These are phyloP conservation scores for Abscondita cerata DNA, from an alignment of 2,888 invertebrate species.

Conservation along the genomic window DNA sequence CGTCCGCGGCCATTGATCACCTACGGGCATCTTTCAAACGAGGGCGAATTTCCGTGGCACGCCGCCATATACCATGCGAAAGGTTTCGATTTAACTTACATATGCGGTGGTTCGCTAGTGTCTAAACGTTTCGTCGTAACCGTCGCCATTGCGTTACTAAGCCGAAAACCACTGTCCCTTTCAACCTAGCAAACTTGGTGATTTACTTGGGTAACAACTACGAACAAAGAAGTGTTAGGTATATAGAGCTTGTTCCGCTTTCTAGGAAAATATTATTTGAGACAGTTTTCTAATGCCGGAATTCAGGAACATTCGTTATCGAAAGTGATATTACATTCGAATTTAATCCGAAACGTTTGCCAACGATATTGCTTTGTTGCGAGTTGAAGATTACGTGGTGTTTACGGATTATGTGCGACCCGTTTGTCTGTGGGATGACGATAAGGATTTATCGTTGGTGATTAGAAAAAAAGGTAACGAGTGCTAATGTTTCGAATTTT, in stretches of 20 bases:
- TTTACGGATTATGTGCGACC: conserved; percentile 54
- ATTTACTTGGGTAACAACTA: not conserved
- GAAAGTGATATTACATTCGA: conserved; percentile 49
- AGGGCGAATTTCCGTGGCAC: conserved; percentile 75
- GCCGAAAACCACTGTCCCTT: not conserved
- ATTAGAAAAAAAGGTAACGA: conserved; percentile 46
- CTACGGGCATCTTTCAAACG: conserved; percentile 64
- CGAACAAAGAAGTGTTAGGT: no score
- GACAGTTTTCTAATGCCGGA: conserved; percentile 53
- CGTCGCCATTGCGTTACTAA: conserved; percentile 54
- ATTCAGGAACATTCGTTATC: conserved; percentile 53
- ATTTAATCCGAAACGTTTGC: conserved; percentile 48
- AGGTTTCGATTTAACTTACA: conserved; percentile 52
- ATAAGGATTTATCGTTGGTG: conserved; percentile 41
- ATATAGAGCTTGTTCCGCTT: no score
- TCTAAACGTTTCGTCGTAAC: conserved; percentile 49
- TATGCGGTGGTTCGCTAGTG: conserved; percentile 54
- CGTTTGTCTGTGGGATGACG: conserved; percentile 52
- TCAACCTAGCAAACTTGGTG: not conserved
- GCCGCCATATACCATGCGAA: conserved; percentile 67
- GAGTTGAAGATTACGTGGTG: conserved; percentile 45
- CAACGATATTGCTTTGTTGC: conserved; percentile 53
- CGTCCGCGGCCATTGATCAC: conserved; percentile 66
- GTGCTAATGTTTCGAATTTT: no score
- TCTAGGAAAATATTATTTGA: conserved; percentile 54